Base-by-base conservation (phyloP, 35 echinoderm and acorn worm species). In the Ophiothrix spiculata region DNA sequence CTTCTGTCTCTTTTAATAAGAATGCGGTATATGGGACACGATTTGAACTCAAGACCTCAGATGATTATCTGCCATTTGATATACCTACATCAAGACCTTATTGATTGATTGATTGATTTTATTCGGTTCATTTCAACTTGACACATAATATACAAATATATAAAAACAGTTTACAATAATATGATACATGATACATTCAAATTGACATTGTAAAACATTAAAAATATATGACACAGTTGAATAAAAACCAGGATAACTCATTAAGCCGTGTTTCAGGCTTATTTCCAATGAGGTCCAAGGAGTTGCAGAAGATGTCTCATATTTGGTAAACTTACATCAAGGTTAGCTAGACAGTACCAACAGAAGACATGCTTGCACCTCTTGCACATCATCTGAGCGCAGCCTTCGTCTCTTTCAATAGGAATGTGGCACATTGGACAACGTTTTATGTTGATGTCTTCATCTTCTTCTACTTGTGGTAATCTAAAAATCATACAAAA, bases 331-430 rank as follows among this genome's bases (percentile, higher is more conserved):
- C 94, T 92, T 77, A 97, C 94, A 84, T 99, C 96, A 39, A 99
- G 86, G 49, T 93, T 94, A 25, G 96, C 92, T 31, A 99, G 86
- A 79, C 96, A 99, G 79, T 99, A 99, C 96, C 96, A 99, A 64
- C 96, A 99, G 87, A 99, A 99, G 56, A 99, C 96, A 41, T 99
- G 96, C 69, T 99, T 94, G 84, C 96, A 99, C 35, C 92, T 80
- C 73, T 99, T 99, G 36, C 96, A 99, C 96, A 99, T 99, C 96
- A 99, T 99, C 83, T 99, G 96, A 0, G 96, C 96, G 84, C 96
- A 99, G 1, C 96, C 96, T 29, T 86, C 92, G 91, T 90, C 69
- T 90, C 79, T 69, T 54, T 97, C 94, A 63, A 99, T 99, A n/a
- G 96, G 92, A 56, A 99, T 93, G 56, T 99, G 96, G 79, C 96